Conservation (phyloP, 2,888 invertebrate species). For the Spialia ferax region DNA sequence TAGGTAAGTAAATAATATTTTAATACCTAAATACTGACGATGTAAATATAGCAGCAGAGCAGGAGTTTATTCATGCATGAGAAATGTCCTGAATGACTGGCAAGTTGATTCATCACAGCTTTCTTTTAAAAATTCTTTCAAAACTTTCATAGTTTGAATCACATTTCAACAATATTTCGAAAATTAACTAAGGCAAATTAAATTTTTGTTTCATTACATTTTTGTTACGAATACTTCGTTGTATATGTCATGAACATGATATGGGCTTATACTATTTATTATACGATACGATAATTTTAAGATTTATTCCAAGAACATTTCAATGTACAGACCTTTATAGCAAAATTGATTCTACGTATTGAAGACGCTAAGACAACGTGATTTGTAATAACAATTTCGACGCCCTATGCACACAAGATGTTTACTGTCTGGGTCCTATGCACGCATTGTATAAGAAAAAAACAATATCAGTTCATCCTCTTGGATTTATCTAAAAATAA, state of each 20-base stretch:
- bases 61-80: not conserved
- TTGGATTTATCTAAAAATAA: constrained; percentile 42
- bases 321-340: constrained; percentile 1
- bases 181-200: no score
- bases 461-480: constrained; percentile 26
- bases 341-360: not conserved
- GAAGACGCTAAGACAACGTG: not conserved
- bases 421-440: constrained; percentile 19
- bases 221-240: no score
- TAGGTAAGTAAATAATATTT: no score
- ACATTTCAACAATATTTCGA: no score
- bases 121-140: no score
- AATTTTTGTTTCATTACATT: no score
- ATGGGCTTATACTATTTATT: no score
- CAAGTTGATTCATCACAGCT: constrained; percentile 13
- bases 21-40: no score
- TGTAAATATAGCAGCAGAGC: no score
- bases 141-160: no score
- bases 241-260: no score
- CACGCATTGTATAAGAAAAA: constrained; percentile 12
- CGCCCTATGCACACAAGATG: constrained; percentile 20
- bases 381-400: constrained; percentile 12
- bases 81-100: constrained; percentile 9
- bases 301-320: constrained; percentile 3
- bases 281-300: no score